A percentile compares a stretch with the other conserved stretches of the same genome.
These are phyloP conservation scores for Ptychochromis oligacanthus DNA, from an alignment of 2,113 vertebrate genomes.

Conservation along the genomic window DNA sequence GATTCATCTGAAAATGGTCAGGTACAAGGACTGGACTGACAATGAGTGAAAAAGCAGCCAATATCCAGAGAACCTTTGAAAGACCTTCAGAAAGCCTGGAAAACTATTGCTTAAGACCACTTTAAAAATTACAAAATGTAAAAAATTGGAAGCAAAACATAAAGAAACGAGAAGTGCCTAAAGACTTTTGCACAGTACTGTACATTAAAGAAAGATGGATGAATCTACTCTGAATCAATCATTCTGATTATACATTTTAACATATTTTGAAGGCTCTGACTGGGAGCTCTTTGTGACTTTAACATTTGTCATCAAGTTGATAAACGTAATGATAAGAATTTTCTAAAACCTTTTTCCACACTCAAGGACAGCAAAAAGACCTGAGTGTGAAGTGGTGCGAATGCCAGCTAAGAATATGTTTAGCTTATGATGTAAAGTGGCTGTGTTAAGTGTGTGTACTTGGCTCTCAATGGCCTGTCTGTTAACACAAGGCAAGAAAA, in stretches of 20 bases:
- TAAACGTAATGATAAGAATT: background rate
- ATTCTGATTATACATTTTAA: background rate
- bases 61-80: background rate
- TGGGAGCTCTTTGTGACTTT: background rate
- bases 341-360: background rate
- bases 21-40: too few relatives aligned
- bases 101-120: background rate
- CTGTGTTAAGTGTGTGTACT: conserved; percentile 28
- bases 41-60: too few relatives aligned
- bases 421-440: conserved; percentile 22
- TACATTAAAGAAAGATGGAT: background rate
- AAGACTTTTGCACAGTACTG: too few relatives aligned
- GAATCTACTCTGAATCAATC: background rate
- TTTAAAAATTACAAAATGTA: too few relatives aligned
- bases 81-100: background rate
- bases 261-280: too few relatives aligned
- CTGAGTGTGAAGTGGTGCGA: background rate
- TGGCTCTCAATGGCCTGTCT: conserved; percentile 32
- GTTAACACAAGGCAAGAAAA: conserved; percentile 25
- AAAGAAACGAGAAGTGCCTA: too few relatives aligned
- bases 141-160: background rate
- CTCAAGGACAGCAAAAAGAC: background rate
- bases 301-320: background rate
- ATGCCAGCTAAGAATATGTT: background rate
- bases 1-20: too few relatives aligned